Evolutionary conservation across 1,140 invertebrate species (phyloP).

Genomic region (Apis florea): DNA sequence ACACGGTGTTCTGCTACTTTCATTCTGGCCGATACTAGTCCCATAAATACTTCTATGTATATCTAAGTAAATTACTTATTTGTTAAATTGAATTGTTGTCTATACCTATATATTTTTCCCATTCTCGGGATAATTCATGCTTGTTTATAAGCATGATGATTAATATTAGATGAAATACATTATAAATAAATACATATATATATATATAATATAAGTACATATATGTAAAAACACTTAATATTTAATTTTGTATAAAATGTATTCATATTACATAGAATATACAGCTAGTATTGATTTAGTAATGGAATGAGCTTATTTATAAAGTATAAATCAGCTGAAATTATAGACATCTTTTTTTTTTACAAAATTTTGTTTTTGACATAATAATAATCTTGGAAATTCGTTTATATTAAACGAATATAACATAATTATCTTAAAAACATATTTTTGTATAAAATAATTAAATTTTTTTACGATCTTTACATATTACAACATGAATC

Average conservation of each 20-base stretch:
- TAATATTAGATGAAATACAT: background rate
- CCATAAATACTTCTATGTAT: background rate
- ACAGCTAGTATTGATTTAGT: background rate
- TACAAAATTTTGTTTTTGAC: no score
- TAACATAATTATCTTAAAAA: no score
- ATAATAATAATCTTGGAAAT: no score
- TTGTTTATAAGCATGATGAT: background rate
- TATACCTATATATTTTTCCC: background rate
- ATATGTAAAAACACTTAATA: slow-evolving; percentile 7
- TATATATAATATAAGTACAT: background rate
- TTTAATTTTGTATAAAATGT: slow-evolving; percentile 2
- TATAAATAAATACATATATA: background rate
- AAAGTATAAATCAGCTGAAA: background rate
- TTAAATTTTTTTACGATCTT: no score
- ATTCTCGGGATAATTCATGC: background rate
- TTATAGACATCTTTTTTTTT: background rate
- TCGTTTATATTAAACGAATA: no score
- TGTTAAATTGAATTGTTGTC: background rate
- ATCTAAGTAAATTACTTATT: background rate
- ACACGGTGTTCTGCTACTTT: background rate
- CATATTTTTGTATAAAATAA: no score
- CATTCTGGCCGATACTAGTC: slow-evolving; percentile 5
- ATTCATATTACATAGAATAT: background rate
- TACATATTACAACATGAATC: no score
- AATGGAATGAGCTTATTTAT: background rate